phyloP scores from a whole-genome alignment of 2,797 vertebrate genomes.

The Rhinella marina region DNA sequence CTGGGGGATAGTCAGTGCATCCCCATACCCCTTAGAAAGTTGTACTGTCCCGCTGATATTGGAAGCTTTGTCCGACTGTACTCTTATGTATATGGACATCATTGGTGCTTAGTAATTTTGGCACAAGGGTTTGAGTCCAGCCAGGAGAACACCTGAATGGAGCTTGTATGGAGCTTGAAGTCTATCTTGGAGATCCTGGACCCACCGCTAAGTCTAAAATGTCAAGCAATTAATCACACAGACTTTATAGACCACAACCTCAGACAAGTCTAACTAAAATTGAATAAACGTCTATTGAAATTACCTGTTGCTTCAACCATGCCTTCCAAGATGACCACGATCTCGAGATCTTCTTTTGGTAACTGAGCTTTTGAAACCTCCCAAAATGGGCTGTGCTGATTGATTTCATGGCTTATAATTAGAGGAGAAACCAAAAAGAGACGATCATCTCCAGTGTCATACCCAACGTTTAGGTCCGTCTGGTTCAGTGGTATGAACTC shows the following conservation, averaged over 20 bases:
- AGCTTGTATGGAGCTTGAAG: neutral
- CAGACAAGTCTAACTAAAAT: neutral
- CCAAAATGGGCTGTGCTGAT: slow-evolving; percentile 98
- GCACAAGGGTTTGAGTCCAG: neutral
- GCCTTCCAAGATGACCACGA: slow-evolving; percentile 98
- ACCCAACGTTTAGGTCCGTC: slow-evolving; percentile 99
- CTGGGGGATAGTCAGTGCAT: no score
- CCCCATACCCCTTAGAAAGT: no score
- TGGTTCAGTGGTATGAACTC: slow-evolving; percentile 99
- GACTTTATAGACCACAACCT: neutral
- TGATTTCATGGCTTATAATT: slow-evolving; percentile 99
- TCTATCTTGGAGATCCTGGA: neutral
- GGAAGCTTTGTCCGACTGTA: no score
- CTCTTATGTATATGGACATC: no score
- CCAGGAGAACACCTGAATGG: neutral
- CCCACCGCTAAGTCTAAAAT: neutral
- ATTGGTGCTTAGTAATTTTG: neutral
- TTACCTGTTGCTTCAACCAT: slow-evolving; percentile 99
- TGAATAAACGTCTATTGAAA: slow-evolving; percentile 23
- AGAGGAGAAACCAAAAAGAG: slow-evolving; percentile 98
- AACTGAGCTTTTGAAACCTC: slow-evolving; percentile 92
- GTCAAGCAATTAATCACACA: neutral
- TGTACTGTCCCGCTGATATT: no score
- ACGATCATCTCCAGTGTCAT: slow-evolving; percentile 96
- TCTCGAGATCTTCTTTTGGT: slow-evolving; percentile 92